Evolutionary conservation across 2,888 invertebrate genomes (phyloP).

Genomic region (Eurytoma adleriae): DNA sequence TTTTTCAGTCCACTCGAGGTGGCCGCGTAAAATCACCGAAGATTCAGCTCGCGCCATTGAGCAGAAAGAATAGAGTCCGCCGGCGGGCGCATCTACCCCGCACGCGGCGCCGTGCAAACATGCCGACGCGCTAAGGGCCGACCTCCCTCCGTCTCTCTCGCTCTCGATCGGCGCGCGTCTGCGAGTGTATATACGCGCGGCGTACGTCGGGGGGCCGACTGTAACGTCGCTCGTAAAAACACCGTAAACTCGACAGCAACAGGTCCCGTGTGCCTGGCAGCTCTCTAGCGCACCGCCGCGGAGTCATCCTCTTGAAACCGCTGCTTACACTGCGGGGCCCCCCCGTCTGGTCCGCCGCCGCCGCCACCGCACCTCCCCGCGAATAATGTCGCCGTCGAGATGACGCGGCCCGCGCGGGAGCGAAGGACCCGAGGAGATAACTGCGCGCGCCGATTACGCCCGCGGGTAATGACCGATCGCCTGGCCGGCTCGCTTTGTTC

Average conservation of each 20-base stretch:
- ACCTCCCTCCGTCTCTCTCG: background rate
- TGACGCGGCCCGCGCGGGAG: background rate
- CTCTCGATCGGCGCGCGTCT: background rate
- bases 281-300: background rate
- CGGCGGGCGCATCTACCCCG: background rate
- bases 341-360: background rate
- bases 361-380: background rate
- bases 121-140: conserved; percentile 37
- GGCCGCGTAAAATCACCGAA: too few species aligned
- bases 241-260: conserved; percentile 76
- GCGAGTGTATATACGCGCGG: conserved; percentile 15
- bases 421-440: background rate
- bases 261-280: conserved; percentile 73
- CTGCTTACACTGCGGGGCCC: conserved; percentile 3
- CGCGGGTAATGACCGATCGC: conserved; percentile 5
- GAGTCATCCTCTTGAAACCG: conserved; percentile 28
- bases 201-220: conserved; percentile 34
- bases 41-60: background rate
- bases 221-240: conserved; percentile 74
- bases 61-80: background rate
- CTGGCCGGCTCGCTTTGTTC: background rate
- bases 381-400: conserved; percentile 14
- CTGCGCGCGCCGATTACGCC: background rate
- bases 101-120: conserved; percentile 41
- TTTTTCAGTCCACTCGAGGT: too few species aligned